phyloP scores from a whole-genome alignment of 2,113 vertebrate species.

The Perognathus longimembris region DNA sequence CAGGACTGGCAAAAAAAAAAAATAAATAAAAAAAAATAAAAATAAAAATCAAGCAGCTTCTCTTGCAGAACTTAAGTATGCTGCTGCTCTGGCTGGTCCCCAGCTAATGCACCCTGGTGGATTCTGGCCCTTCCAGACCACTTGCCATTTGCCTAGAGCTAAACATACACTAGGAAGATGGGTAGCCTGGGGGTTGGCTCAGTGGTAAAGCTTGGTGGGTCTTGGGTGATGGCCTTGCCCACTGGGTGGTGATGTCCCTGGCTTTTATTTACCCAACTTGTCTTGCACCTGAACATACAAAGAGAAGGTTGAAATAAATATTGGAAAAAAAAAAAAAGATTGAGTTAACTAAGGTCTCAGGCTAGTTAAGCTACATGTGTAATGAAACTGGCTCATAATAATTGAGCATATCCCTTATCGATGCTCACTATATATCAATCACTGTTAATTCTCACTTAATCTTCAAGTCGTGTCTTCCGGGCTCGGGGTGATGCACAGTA shows the following conservation, averaged over 20 bases:
- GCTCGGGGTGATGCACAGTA: too few relatives aligned
- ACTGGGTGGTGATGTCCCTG: neutral
- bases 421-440: too few relatives aligned
- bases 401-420: neutral
- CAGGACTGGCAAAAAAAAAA: too few relatives aligned
- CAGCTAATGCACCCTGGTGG: neutral
- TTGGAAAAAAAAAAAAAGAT: neutral
- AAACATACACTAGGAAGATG: neutral
- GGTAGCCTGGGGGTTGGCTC: neutral
- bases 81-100: neutral
- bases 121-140: neutral
- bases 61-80: neutral
- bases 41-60: neutral
- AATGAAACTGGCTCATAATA: conserved; percentile 24
- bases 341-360: neutral
- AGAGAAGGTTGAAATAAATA: conserved; percentile 25
- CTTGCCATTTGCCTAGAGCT: neutral
- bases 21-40: too few relatives aligned
- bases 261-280: neutral
- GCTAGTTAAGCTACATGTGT: neutral
- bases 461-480: too few relatives aligned
- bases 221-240: neutral
- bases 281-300: neutral
- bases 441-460: too few relatives aligned
- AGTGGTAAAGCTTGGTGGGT: neutral